Evolutionary conservation across 1,140 invertebrate genomes (phyloP).

Genomic region (Gonioctena quinquepunctata): DNA sequence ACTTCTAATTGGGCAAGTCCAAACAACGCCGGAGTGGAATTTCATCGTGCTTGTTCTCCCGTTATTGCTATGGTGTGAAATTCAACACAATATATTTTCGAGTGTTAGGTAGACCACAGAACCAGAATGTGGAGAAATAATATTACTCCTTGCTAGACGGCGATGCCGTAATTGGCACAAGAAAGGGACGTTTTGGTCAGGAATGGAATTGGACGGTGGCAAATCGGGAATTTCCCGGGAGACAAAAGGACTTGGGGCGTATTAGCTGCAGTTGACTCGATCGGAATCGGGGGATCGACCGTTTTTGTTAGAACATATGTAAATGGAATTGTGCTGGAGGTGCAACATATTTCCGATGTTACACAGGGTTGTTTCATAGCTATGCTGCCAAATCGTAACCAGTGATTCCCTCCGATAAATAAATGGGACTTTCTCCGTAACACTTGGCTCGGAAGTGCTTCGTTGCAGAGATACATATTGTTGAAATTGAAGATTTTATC

Average conservation of each 20-base stretch:
- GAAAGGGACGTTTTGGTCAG: constrained; percentile 7
- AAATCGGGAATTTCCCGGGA: constrained; percentile 8
- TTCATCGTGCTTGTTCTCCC: background rate
- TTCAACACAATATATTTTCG: constrained; percentile 16
- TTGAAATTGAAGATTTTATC: too few relatives aligned
- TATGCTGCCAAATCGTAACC: too few relatives aligned
- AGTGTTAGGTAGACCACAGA: constrained; percentile 14
- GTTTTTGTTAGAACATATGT: too few relatives aligned
- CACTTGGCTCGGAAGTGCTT: too few relatives aligned
- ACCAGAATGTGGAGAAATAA: constrained; percentile 18
- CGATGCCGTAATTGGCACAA: constrained; percentile 3
- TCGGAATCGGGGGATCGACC: background rate
- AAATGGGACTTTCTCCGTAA: too few relatives aligned
- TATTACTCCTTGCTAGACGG: constrained; percentile 11
- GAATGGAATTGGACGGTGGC: background rate
- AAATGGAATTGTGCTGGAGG: too few relatives aligned
- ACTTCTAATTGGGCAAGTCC: constrained; percentile 15
- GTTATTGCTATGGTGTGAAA: constrained; percentile 19
- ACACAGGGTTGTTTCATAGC: too few relatives aligned
- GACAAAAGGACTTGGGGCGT: background rate
- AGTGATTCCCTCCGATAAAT: too few relatives aligned
- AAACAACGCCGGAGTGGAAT: constrained; percentile 2
- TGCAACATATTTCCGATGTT: too few relatives aligned
- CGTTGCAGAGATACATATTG: too few relatives aligned
- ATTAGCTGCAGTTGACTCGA: background rate